Percentiles rank a stretch among this genome's conserved stretches.
These are phyloP conservation scores for Asbolus verrucosus DNA, from an alignment of 1,140 invertebrate species.

Conservation along the genomic window DNA sequence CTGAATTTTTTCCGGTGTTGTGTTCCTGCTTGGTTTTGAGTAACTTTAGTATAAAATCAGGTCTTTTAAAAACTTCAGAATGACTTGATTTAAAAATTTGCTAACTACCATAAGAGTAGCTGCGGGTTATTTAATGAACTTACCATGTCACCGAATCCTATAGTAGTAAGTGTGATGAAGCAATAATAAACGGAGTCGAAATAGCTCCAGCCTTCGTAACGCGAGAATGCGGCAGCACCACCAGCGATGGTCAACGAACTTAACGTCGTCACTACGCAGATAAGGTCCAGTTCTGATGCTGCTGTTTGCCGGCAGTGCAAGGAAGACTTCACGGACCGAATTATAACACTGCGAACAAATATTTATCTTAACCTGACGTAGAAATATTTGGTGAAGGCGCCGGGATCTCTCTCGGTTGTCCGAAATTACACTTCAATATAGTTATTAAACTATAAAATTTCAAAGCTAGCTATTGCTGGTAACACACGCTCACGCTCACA, in stretches of 20 bases:
- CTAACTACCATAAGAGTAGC: neutral
- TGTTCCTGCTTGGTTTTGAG: no score
- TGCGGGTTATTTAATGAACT: conserved; percentile 41
- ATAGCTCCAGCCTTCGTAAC: conserved; percentile 97
- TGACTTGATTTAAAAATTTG: no score
- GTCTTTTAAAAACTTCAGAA: no score
- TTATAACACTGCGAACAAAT: conserved; percentile 81
- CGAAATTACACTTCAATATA: no score
- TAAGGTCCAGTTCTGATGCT: conserved; percentile 94
- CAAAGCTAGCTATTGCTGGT: no score
- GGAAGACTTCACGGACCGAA: conserved; percentile 86
- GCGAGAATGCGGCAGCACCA: conserved; percentile 94
- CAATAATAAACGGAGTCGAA: conserved; percentile 99
- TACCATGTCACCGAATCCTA: conserved; percentile 83
- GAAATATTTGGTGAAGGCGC: conserved; percentile 27
- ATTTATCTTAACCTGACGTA: no score
- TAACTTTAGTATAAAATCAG: no score
- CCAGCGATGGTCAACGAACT: conserved; percentile 93
- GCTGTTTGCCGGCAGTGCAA: conserved; percentile 83
- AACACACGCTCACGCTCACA: no score
- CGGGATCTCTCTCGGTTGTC: no score
- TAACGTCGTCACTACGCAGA: conserved; percentile 90
- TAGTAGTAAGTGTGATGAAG: conserved; percentile 99
- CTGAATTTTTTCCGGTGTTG: no score
- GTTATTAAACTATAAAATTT: no score